Conservation (phyloP, 2,113 vertebrate genomes). For the Nothobranchius kuhntae region DNA sequence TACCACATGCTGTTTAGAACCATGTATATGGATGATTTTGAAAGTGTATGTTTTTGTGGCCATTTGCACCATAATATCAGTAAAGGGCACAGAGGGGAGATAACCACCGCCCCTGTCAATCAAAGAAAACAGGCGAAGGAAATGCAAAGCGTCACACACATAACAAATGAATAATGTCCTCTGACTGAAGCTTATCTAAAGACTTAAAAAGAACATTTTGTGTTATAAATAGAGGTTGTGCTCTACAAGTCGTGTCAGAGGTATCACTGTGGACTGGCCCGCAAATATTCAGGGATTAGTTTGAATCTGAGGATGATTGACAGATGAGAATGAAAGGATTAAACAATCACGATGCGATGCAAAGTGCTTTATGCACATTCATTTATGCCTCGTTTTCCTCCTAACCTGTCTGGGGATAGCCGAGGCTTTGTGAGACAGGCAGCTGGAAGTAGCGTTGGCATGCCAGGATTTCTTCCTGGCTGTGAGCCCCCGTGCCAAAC, state of each 20-base stretch:
- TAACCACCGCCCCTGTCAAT: conserved; percentile 40
- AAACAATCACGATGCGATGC: conserved; percentile 64
- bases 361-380: conserved; percentile 64
- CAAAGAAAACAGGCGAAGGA: conserved; percentile 44
- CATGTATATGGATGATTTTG: conserved; percentile 33
- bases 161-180: conserved; percentile 49
- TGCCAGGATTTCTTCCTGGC: conserved; percentile 25
- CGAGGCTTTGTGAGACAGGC: conserved; percentile 40
- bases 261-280: conserved; percentile 46
- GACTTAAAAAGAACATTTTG: conserved; percentile 48
- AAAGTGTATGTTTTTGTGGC: conserved; percentile 40
- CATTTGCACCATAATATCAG: conserved; percentile 32
- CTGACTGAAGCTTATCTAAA: conserved; percentile 42
- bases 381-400: conserved; percentile 46
- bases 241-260: conserved; percentile 45
- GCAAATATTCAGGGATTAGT: conserved; percentile 64
- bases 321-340: conserved; percentile 63
- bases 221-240: conserved; percentile 40
- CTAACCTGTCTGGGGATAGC: conserved; percentile 31
- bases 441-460: conserved; percentile 41
- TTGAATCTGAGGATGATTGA: conserved; percentile 62
- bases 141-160: conserved; percentile 41
- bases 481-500: not conserved
- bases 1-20: conserved; percentile 4
- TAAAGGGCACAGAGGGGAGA: conserved; percentile 45